Conservation (phyloP, 2,113 vertebrate species). For the Eira barbara region DNA sequence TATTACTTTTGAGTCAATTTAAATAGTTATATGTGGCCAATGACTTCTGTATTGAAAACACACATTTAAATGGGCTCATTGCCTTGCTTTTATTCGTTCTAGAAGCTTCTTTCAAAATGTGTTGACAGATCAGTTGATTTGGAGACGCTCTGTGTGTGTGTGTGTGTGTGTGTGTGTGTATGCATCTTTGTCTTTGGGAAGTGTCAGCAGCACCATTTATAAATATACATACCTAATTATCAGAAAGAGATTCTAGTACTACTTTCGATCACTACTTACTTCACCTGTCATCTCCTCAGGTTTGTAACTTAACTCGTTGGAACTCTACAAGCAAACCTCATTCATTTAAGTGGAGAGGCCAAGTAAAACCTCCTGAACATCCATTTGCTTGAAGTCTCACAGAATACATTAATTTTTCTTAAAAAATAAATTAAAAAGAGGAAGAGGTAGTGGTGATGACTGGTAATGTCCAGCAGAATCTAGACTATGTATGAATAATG, state of each 20-base stretch:
- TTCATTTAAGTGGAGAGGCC: neutral
- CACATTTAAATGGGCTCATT: neutral
- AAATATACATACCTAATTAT: neutral
- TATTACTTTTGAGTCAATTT: neutral
- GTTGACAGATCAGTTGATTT: neutral
- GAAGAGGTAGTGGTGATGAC: neutral
- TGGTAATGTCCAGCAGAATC: neutral
- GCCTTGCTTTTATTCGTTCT: neutral
- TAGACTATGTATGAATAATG: neutral
- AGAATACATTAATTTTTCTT: neutral
- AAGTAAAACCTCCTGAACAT: neutral
- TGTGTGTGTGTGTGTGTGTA: neutral
- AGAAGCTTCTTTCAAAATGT: neutral
- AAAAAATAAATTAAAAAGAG: neutral
- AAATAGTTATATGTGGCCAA: neutral
- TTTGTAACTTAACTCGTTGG: neutral
- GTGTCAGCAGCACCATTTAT: neutral
- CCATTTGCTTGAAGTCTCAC: neutral
- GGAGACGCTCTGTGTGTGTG: neutral
- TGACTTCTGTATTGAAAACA: neutral
- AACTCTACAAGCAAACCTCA: neutral
- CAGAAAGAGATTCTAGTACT: neutral
- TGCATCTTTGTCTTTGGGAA: neutral
- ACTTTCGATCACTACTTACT: neutral
- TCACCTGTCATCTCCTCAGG: neutral